Evolutionary conservation across 1,140 invertebrate species (phyloP).

Genomic region (Pogonomyrmex barbatus): DNA sequence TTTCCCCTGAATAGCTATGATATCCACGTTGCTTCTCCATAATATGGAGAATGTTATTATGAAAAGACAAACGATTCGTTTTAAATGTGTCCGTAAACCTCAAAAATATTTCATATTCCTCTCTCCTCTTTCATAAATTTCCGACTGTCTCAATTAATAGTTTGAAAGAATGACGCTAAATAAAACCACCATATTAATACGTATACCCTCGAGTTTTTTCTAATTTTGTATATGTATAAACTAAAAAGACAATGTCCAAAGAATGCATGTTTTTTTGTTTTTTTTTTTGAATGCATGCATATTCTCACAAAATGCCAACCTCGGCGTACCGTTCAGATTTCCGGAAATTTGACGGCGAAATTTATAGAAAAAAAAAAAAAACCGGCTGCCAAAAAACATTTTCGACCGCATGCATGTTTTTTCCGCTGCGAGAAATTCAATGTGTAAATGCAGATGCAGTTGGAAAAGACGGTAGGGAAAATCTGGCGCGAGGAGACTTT

Average conservation of each 20-base stretch:
- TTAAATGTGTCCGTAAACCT: constrained; percentile 1
- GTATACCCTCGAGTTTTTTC: not conserved
- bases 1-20: constrained; percentile 67
- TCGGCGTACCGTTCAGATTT: constrained; percentile 26
- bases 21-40: constrained; percentile 49
- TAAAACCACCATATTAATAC: not conserved
- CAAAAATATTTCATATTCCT: not conserved
- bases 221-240: not conserved
- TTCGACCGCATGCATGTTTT: constrained; percentile 34
- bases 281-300: not conserved
- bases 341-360: constrained; percentile 37
- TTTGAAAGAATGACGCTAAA: not conserved
- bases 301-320: constrained; percentile 26
- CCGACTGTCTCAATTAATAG: not conserved
- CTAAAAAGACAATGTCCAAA: constrained; percentile 4
- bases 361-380: constrained; percentile 39
- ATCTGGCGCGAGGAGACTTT: constrained; percentile 26
- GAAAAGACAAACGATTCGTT: constrained; percentile 37
- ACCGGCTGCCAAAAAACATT: not conserved
- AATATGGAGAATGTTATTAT: constrained; percentile 52
- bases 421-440: constrained; percentile 53
- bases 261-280: not conserved
- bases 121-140: not conserved
- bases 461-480: constrained; percentile 24
- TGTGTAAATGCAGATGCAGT: constrained; percentile 48